These are phyloP conservation scores for Spea multiplicata DNA, from an alignment of 2,113 vertebrate genomes.

Conservation along the genomic window DNA sequence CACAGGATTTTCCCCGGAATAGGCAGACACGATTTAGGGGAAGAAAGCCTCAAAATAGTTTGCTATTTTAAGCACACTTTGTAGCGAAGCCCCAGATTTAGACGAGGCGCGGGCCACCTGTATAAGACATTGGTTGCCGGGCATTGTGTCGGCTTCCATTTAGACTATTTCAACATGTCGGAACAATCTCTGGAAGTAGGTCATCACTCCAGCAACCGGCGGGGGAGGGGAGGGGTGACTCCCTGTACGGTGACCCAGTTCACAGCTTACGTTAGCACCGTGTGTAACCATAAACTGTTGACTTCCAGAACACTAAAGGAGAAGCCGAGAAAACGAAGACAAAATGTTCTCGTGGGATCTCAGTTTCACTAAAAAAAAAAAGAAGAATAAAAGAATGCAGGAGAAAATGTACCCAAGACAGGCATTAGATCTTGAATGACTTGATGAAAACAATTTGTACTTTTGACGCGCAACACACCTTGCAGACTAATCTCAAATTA, in stretches of 20 bases:
- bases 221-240: conserved; percentile 67
- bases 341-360: background rate
- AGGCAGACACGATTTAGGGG: background rate
- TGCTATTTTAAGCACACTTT: conserved; percentile 9
- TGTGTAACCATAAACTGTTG: background rate
- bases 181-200: conserved; percentile 77
- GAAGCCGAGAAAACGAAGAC: background rate
- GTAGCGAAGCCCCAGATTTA: conserved; percentile 11
- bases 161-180: conserved; percentile 68
- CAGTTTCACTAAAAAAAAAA: background rate
- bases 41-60: background rate
- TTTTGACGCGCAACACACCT: no score
- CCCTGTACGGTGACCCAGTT: conserved; percentile 82
- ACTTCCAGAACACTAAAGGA: background rate
- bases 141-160: conserved; percentile 15
- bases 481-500: no score
- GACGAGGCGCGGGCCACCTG: background rate
- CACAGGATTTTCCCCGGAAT: background rate
- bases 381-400: no score
- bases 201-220: conserved; percentile 71
- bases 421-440: no score
- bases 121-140: background rate
- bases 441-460: no score
- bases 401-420: no score
- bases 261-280: conserved; percentile 45